Percentiles rank a stretch among this genome's conserved stretches.
These are phyloP conservation scores for Chelon auratus DNA, from an alignment of 2,797 vertebrate species.

Conservation along the genomic window DNA sequence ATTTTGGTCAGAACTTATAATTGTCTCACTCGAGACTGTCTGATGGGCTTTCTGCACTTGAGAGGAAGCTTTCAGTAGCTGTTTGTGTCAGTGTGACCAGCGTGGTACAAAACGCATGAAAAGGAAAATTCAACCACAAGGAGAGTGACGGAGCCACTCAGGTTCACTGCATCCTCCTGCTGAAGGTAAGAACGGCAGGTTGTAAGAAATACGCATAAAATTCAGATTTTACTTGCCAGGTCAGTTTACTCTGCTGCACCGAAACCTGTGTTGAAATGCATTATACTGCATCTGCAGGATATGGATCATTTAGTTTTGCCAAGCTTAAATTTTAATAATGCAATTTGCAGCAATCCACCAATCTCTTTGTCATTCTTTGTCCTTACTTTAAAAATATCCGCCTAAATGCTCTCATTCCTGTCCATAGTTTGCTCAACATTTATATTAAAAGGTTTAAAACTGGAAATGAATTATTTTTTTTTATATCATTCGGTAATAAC, in stretches of 20 bases:
- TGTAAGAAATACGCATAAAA: not conserved
- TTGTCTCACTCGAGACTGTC: conserved; percentile 66
- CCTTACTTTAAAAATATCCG: conserved; percentile 1
- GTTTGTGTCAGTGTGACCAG: conserved; percentile 76
- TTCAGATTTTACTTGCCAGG: no score
- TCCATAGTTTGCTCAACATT: not conserved
- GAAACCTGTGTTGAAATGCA: no score
- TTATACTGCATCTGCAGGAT: not conserved
- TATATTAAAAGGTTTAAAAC: not conserved
- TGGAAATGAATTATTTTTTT: not conserved
- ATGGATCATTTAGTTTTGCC: conserved; percentile 13
- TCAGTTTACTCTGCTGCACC: not conserved
- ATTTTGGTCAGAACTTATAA: conserved; percentile 75
- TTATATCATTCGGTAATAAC: not conserved
- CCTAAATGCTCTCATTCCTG: not conserved
- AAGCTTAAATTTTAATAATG: not conserved
- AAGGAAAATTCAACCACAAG: conserved; percentile 14
- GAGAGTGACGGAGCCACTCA: conserved; percentile 10
- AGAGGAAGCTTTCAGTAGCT: conserved; percentile 68
- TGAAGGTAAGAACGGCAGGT: conserved; percentile 6
- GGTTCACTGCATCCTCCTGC: not conserved
- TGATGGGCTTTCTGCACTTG: conserved; percentile 70
- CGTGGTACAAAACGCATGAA: conserved; percentile 33
- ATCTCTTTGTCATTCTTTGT: no score
- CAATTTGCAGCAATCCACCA: not conserved